A percentile compares a stretch with the other conserved stretches of the same genome.
Evolutionary conservation across 2,797 vertebrate genomes (phyloP).

Genomic region (Zalophus californianus): DNA sequence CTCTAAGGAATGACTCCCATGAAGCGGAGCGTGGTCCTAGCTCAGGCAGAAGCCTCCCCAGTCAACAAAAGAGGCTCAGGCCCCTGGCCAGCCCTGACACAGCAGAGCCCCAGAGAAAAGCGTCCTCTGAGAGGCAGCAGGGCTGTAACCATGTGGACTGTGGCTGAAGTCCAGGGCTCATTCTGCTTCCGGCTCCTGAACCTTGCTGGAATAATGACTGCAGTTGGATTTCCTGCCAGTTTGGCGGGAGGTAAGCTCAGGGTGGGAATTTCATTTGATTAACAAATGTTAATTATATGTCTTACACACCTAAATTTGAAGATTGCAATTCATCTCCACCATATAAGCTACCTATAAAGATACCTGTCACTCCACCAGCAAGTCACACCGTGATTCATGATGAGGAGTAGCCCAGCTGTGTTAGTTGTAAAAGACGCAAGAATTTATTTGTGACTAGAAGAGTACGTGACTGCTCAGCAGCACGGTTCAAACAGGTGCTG

Average conservation of each 20-base stretch:
- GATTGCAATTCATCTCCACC: neutral
- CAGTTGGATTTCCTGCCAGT: neutral
- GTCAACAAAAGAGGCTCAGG: neutral
- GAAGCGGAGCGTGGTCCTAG: neutral
- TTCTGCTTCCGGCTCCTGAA: neutral
- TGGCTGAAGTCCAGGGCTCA: neutral
- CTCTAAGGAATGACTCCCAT: neutral
- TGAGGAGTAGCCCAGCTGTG: neutral
- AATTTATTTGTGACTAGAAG: neutral
- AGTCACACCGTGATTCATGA: neutral
- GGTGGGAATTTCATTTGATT: neutral
- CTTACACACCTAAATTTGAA: neutral
- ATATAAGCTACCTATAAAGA: neutral
- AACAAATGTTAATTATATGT: neutral
- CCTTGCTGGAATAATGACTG: neutral
- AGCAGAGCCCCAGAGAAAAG: neutral
- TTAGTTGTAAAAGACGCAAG: neutral
- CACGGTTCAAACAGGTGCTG: neutral
- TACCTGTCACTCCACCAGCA: neutral
- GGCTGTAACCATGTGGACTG: fast-evolving
- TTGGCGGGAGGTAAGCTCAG: neutral
- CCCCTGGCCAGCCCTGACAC: neutral
- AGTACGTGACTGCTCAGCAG: neutral
- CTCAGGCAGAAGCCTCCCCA: neutral
- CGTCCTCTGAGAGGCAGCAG: neutral